These are phyloP conservation scores for Crossocerus cetratus DNA, from an alignment of 2,888 invertebrate species.

Conservation along the genomic window DNA sequence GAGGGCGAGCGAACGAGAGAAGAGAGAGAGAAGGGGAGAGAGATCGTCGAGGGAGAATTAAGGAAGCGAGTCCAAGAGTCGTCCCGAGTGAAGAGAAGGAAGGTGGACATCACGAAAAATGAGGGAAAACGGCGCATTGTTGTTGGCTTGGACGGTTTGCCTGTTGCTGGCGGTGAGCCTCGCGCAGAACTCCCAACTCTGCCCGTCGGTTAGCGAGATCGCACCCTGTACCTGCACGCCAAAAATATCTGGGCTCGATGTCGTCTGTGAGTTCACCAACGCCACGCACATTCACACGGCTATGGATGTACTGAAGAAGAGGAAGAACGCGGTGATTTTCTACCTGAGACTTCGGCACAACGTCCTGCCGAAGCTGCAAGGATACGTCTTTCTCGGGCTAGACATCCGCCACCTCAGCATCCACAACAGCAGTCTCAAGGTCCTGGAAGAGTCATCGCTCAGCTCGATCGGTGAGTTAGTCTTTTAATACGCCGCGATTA, in stretches of 20 bases:
- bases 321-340: slow-evolving; percentile 87
- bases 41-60: not conserved
- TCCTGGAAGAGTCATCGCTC: slow-evolving; percentile 91
- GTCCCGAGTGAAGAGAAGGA: not conserved
- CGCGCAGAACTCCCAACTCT: slow-evolving; percentile 49
- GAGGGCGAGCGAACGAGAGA: slow-evolving; percentile 19
- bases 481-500: not conserved
- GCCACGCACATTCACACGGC: slow-evolving; percentile 87
- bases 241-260: slow-evolving; percentile 92
- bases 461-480: slow-evolving; percentile 87
- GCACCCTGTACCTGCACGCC: slow-evolving; percentile 90
- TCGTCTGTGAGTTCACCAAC: slow-evolving; percentile 92
- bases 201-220: slow-evolving; percentile 85
- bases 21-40: slow-evolving; percentile 4
- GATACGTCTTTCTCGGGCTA: slow-evolving; percentile 91
- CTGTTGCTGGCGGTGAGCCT: slow-evolving; percentile 36
- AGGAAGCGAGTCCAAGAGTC: not conserved
- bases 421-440: slow-evolving; percentile 91
- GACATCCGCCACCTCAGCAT: slow-evolving; percentile 93
- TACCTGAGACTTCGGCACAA: slow-evolving; percentile 93
- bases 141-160: slow-evolving; percentile 42
- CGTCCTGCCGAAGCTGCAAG: slow-evolving; percentile 89
- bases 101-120: slow-evolving; percentile 32
- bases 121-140: slow-evolving; percentile 47
- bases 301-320: slow-evolving; percentile 89